Evolutionary conservation across 2,797 vertebrate species (phyloP).

Genomic region (Ambastaia sidthimunki): DNA sequence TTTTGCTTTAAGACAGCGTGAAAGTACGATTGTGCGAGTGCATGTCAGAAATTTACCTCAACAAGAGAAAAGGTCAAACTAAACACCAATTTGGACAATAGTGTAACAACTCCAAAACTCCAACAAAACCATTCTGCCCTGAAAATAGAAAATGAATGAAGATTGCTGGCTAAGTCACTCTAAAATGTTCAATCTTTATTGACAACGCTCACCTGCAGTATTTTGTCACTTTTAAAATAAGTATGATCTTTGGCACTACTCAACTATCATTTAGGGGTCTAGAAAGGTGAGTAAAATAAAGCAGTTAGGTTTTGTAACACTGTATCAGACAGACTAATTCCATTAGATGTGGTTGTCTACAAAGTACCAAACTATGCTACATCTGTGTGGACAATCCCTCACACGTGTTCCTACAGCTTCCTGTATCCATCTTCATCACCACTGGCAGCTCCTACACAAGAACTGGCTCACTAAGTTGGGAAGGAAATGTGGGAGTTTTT

Average conservation of each 20-base stretch:
- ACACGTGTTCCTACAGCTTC: conserved; percentile 36
- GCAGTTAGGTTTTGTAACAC: neutral
- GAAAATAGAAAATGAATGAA: neutral
- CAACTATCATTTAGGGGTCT: neutral
- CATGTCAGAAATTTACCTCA: neutral
- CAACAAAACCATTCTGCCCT: no score
- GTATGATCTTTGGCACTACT: neutral
- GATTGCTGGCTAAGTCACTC: neutral
- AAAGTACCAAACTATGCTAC: conserved; percentile 9
- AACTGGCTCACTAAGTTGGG: neutral
- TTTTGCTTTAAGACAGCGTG: neutral
- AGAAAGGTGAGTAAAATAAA: neutral
- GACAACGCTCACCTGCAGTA: neutral
- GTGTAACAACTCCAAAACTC: neutral
- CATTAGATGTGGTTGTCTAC: neutral
- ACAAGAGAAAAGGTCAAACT: neutral
- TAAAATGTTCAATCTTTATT: neutral
- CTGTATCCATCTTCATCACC: conserved; percentile 57
- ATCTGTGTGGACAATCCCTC: conserved; percentile 13
- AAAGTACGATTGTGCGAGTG: no score
- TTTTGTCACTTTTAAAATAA: no score
- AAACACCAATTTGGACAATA: no score
- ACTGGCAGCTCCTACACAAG: conserved; percentile 40
- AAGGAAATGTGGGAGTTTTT: neutral
- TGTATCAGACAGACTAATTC: neutral